phyloP scores from a whole-genome alignment of 2,888 invertebrate genomes.

The Eurytoma adleriae region DNA sequence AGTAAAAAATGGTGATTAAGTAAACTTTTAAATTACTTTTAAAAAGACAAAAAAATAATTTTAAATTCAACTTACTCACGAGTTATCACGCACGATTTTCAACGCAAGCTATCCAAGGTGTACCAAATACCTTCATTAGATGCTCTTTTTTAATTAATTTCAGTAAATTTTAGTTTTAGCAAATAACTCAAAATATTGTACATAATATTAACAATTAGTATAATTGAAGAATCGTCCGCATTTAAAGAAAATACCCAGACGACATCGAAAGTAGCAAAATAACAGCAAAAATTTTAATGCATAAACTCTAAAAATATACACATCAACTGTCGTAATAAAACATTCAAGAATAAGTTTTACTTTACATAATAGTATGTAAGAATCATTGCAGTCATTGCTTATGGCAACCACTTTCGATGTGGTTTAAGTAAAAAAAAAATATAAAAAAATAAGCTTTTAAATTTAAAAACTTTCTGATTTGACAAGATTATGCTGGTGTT shows the following conservation, averaged over 20 bases:
- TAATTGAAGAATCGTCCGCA: constrained; percentile 23
- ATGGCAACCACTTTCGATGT: constrained; percentile 17
- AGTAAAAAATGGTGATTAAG: constrained; percentile 18
- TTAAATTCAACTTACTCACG: constrained; percentile 45
- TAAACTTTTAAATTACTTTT: constrained; percentile 28
- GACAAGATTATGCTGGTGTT: constrained; percentile 74
- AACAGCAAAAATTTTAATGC: too few species aligned
- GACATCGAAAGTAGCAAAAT: constrained; percentile 28
- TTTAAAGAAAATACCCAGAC: neutral
- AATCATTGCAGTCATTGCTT: neutral
- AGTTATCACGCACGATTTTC: constrained; percentile 44
- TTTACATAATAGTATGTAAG: too few species aligned
- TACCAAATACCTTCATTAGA: constrained; percentile 41
- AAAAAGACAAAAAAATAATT: constrained; percentile 28
- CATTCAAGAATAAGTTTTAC: too few species aligned
- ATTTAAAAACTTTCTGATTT: constrained; percentile 78
- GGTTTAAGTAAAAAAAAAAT: constrained; percentile 9
- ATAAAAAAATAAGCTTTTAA: constrained; percentile 13
- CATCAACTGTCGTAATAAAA: too few species aligned
- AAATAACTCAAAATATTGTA: constrained; percentile 39
- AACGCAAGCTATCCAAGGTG: constrained; percentile 53
- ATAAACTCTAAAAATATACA: too few species aligned
- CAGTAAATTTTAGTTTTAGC: constrained; percentile 1
- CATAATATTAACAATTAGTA: constrained; percentile 29
- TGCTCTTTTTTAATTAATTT: constrained; percentile 22